Base-by-base conservation (phyloP, 2,797 vertebrate species). In the Rhinogobio ventralis region DNA sequence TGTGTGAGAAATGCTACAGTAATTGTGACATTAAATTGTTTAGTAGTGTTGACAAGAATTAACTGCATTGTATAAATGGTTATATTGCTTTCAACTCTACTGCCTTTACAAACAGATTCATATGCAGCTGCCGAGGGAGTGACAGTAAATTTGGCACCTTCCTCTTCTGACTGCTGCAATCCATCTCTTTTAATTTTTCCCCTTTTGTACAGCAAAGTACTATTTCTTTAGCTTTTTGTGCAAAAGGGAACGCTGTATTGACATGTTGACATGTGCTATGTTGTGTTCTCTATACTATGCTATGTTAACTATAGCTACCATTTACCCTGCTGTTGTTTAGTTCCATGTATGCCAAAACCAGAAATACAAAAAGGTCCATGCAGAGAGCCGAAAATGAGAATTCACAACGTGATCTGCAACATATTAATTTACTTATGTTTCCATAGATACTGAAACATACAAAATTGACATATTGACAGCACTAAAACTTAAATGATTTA, bases 11-110 rank as follows among this genome's bases (percentile, higher is more conserved):
- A 55, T 69, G 66, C 46, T 36, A 69, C 46, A 69, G 49, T 53
- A 53, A 81, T 69, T 81, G 64, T 81, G 49, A 55, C 9, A 69
- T 81, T 81, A 69, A 17, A 68, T 81, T 69, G 79, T 69, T 69
- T 81, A 68, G 64, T 81, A 28, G 42, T 79, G 28, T 79, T 77
- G 75, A 77, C 75, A 77, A 28, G 75, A 66, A 46, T 79, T 81
- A 55, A 68, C 46, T 81, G 77, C 45, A 19, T 9, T 69, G 49
- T 68, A 28, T 81, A 81, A 80, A 81, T 36, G 30, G 7, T 81
- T 68, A 67, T 51, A 68, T 55, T 69, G 33, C 49, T 81, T 71
- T 42, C 66, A 81, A 81, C 67, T 71, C 23, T 71, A 42, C 51
- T 19, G 23, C 66, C 33, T 53, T 81, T 55, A 39, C 66, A 79